These are phyloP conservation scores for Acanthopleura granulata DNA, from an alignment of 2,888 invertebrate genomes.

Conservation along the genomic window DNA sequence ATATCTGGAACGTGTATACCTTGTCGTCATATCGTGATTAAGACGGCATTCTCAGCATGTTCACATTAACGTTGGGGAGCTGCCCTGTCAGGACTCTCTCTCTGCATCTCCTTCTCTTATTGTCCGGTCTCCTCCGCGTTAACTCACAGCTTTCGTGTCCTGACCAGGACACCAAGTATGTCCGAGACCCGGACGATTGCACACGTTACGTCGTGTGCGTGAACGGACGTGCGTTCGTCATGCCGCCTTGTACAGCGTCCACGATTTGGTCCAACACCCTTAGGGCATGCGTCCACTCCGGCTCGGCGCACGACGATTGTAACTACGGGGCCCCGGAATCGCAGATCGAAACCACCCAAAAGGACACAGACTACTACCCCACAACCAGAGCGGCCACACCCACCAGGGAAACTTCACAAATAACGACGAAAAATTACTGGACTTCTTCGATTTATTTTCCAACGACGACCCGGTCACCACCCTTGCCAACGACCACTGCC, in stretches of 20 bases:
- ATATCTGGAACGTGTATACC: too few species aligned
- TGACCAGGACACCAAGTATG: neutral
- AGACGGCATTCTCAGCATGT: neutral
- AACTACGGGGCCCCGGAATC: neutral
- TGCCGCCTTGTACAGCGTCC: neutral
- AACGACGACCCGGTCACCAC: neutral
- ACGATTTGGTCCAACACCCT: slow-evolving; percentile 12
- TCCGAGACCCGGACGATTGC: slow-evolving; percentile 3
- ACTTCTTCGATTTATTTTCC: neutral
- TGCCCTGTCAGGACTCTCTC: neutral
- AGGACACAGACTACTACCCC: neutral
- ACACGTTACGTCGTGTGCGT: neutral
- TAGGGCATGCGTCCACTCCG: neutral
- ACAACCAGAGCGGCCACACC: neutral
- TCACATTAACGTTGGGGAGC: neutral
- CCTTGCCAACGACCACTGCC: slow-evolving; percentile 1
- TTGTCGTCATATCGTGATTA: neutral
- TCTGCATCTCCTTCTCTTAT: too few species aligned
- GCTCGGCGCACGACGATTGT: slow-evolving; percentile 7
- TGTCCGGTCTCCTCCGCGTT: too few species aligned
- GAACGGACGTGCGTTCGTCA: neutral
- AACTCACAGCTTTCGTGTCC: neutral
- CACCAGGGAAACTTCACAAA: neutral
- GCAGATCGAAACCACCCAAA: neutral
- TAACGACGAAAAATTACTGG: slow-evolving; percentile 9